Evolutionary conservation across 2,888 invertebrate genomes (phyloP).

Genomic region (Ophion ventricosus): DNA sequence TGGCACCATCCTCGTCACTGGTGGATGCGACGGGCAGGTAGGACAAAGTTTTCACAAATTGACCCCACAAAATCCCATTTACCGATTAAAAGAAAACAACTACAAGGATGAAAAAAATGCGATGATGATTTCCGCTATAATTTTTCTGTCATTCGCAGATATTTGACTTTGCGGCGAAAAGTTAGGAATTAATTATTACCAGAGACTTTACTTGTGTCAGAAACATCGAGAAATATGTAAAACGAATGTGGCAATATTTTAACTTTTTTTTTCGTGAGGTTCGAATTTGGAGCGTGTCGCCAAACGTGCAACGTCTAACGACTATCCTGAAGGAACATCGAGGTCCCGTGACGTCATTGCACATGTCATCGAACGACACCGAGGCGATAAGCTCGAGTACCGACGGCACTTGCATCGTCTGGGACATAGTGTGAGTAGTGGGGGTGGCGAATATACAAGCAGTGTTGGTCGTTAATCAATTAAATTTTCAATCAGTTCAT

Average conservation of each 20-base stretch:
- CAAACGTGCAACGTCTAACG: conserved; percentile 87
- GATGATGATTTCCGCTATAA: not conserved
- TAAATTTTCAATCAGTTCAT: no score
- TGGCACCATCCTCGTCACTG: conserved; percentile 91
- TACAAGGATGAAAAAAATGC: not conserved
- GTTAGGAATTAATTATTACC: not conserved
- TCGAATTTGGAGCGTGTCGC: conserved; percentile 91
- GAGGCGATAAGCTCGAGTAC: conserved; percentile 95
- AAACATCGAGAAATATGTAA: not conserved
- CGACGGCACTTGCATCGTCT: conserved; percentile 96
- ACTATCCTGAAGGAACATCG: conserved; percentile 95
- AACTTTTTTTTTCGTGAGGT: conserved; percentile 83
- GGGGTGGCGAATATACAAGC: not conserved
- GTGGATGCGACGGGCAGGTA: conserved; percentile 96
- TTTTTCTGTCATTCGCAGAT: not conserved
- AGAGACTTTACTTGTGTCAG: not conserved
- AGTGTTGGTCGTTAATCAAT: no score
- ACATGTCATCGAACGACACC: conserved; percentile 90
- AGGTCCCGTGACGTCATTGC: conserved; percentile 92
- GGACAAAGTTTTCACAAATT: not conserved
- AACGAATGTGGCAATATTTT: not conserved
- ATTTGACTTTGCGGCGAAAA: not conserved
- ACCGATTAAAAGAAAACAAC: not conserved
- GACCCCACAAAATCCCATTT: not conserved
- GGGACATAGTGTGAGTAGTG: conserved; percentile 91